Evolutionary conservation across 2,888 invertebrate genomes (phyloP).

Genomic region (Trissolcus japonicus): DNA sequence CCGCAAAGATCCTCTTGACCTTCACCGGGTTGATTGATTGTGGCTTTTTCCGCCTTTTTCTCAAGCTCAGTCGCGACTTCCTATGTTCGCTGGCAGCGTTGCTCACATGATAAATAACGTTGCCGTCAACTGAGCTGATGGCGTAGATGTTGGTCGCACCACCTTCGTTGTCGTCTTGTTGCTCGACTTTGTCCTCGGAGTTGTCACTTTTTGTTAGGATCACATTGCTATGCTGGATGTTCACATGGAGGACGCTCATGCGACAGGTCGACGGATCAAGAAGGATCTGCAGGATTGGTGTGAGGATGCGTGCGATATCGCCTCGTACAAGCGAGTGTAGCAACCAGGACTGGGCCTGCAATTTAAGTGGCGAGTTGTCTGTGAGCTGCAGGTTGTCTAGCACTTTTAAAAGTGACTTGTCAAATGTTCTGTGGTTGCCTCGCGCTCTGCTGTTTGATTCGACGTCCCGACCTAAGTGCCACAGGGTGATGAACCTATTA

Average conservation of each 20-base stretch:
- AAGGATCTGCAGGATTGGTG: slow-evolving; percentile 85
- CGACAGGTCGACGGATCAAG: slow-evolving; percentile 87
- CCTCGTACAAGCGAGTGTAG: slow-evolving; percentile 84
- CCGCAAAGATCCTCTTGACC: slow-evolving; percentile 78
- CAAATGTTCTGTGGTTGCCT: slow-evolving; percentile 79
- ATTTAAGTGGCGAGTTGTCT: slow-evolving; percentile 79
- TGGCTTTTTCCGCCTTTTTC: slow-evolving; percentile 66
- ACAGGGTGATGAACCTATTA: slow-evolving; percentile 82
- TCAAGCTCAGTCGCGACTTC: slow-evolving; percentile 56
- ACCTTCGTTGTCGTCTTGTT: slow-evolving; percentile 71
- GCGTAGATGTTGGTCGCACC: slow-evolving; percentile 83
- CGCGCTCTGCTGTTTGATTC: slow-evolving; percentile 77
- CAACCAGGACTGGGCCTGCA: slow-evolving; percentile 86
- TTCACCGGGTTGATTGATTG: slow-evolving; percentile 74
- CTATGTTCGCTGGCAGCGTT: slow-evolving; percentile 73
- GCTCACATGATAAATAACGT: slow-evolving; percentile 82
- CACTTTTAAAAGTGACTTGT: slow-evolving; percentile 85
- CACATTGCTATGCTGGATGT: slow-evolving; percentile 79
- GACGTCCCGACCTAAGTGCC: slow-evolving; percentile 87
- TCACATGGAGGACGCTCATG: slow-evolving; percentile 87
- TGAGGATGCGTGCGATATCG: slow-evolving; percentile 86
- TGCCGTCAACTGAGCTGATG: slow-evolving; percentile 88
- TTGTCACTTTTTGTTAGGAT: slow-evolving; percentile 69
- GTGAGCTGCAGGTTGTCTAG: slow-evolving; percentile 82
- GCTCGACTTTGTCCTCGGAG: slow-evolving; percentile 68